Evolutionary conservation across 2,888 invertebrate genomes (phyloP), one percentile per base, ranked within the genome.

Genomic region (Stenodera caucasica): DNA sequence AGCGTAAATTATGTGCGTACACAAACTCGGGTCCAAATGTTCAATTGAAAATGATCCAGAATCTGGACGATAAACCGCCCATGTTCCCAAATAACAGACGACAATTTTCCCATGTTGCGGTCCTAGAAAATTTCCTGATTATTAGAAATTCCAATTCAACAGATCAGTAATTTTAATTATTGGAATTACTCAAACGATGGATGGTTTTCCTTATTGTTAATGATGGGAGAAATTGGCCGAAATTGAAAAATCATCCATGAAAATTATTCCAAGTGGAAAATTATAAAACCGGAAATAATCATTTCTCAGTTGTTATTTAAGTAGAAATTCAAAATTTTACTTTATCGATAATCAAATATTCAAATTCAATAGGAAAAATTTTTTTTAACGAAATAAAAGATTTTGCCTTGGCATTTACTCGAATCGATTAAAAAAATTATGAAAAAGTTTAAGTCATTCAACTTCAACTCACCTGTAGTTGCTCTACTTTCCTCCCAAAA

Each of bases 1-100:
- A 4, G 92, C 87, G 74, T 93, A 93, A 11, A 93, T 86, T 5
- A 91, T 80, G 73, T 93, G 92, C 0, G 92, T 92, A 77, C 93
- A 93, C 7, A 92, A 82, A 8, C 84, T 83, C 0, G 92, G 89
- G 67, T 88, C 88, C 67, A 92, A 82, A 75, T 91, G 82, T 45
- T 87, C 86, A 37, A 90, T 81, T 3, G 82, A 81, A 77, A 88
- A 93, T 63, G 84, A 84, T 0, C 90, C 92, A 35, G 81, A 83
- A 0, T 80, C 84, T 0, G 86, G 85, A 23, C 92, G 82, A 81
- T 92, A 93, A 0, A 84, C 86, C 0, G 92, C 89, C 93, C 92
- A 92, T 8, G 88, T 85, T 6, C 90, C 89, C 26, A 91, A 83
- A 76, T 93, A 93, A 78, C 92, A 93, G 0, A 90, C 90, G 7